phyloP scores from a whole-genome alignment of 2,888 invertebrate genomes.

The Quadroppia sp. region DNA sequence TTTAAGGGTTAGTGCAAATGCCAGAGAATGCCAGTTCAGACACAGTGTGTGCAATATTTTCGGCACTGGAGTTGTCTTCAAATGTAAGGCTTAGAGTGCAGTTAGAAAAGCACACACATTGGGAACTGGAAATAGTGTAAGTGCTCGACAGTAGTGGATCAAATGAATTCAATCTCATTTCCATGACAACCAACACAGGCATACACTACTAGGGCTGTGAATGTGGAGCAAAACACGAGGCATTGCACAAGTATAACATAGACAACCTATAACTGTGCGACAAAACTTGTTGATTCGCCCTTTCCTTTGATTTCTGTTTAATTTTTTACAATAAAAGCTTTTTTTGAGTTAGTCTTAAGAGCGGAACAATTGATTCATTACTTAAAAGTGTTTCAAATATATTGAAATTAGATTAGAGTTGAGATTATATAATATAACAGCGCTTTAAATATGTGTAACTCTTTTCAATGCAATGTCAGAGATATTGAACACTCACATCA shows the following conservation, averaged over 20 bases:
- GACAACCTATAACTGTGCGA: conserved; percentile 19
- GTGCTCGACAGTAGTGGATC: conserved; percentile 1
- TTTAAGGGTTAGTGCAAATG: conserved; percentile 12
- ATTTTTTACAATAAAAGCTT: too few species aligned
- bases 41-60: conserved; percentile 28
- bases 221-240: conserved; percentile 33
- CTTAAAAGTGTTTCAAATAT: too few species aligned
- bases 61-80: conserved; percentile 1
- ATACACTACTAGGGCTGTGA: conserved; percentile 2
- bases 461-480: not conserved
- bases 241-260: not conserved
- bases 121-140: conserved; percentile 11
- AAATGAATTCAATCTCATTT: conserved; percentile 30
- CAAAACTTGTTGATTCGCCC: conserved; percentile 32
- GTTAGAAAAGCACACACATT: too few species aligned
- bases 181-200: conserved; percentile 18
- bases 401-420: too few species aligned
- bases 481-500: conserved; percentile 14
- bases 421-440: too few species aligned
- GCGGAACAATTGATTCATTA: too few species aligned
- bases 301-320: conserved; percentile 3
- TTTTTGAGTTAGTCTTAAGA: too few species aligned
- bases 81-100: conserved; percentile 8
- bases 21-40: conserved; percentile 13
- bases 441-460: not conserved